A percentile compares a stretch with the other conserved stretches of the same genome.
These are phyloP conservation scores for Germaria angustata DNA, from an alignment of 2,888 invertebrate species.

Conservation along the genomic window DNA sequence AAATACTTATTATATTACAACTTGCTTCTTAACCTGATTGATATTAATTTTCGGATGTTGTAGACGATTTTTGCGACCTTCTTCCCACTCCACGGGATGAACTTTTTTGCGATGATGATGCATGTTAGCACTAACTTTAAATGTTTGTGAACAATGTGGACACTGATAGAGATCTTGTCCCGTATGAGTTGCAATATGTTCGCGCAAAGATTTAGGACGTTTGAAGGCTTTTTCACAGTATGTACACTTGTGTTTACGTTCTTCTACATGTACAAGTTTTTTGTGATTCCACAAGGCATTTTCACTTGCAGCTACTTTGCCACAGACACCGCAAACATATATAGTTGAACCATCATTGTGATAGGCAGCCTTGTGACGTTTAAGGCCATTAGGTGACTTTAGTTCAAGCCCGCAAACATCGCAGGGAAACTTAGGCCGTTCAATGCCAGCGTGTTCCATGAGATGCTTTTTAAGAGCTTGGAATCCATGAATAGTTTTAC, in stretches of 20 bases:
- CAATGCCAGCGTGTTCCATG: constrained; percentile 66
- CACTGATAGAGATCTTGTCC: constrained; percentile 72
- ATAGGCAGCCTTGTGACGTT: constrained; percentile 68
- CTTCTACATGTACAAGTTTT: constrained; percentile 68
- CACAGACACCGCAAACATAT: constrained; percentile 69
- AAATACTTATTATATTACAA: constrained; percentile 60
- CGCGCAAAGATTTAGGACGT: constrained; percentile 65
- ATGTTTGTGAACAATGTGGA: constrained; percentile 72
- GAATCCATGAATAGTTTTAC: constrained; percentile 65
- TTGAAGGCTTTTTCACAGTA: constrained; percentile 71
- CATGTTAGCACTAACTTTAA: constrained; percentile 73
- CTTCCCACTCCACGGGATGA: constrained; percentile 71
- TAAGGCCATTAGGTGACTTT: constrained; percentile 65
- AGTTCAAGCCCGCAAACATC: constrained; percentile 68
- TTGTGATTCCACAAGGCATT: constrained; percentile 70
- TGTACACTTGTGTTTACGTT: constrained; percentile 69
- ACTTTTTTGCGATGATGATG: constrained; percentile 72
- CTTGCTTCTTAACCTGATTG: constrained; percentile 61
- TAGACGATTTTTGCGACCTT: constrained; percentile 64
- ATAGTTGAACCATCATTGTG: constrained; percentile 68
- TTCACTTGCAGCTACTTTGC: constrained; percentile 68
- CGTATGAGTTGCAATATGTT: constrained; percentile 73
- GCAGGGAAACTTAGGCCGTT: constrained; percentile 64
- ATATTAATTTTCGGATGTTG: constrained; percentile 61
- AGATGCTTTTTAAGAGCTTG: constrained; percentile 64